phyloP scores from a whole-genome alignment of 1,140 invertebrate genomes.

The Nasonia longicornis region DNA sequence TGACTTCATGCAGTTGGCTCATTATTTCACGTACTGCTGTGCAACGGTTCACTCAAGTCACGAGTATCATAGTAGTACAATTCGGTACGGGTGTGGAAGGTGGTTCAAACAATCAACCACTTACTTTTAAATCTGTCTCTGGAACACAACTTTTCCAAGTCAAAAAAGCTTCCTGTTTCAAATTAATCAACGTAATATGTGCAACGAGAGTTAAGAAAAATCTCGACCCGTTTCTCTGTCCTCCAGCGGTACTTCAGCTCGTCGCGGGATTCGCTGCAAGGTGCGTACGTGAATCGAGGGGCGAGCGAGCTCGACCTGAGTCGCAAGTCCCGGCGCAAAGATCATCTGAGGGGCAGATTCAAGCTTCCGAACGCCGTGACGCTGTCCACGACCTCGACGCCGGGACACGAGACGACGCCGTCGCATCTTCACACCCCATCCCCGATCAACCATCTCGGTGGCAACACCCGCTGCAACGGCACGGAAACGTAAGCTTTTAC shows the following conservation, averaged over 20 bases:
- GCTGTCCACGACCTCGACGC: constrained; percentile 61
- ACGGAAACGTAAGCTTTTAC: constrained; percentile 73
- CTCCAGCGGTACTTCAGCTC: constrained; percentile 75
- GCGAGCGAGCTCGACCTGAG: constrained; percentile 82
- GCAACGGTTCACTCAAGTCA: too few species aligned
- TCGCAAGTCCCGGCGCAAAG: constrained; percentile 75
- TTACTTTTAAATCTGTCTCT: too few species aligned
- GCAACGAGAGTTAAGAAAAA: too few species aligned
- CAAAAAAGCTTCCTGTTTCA: too few species aligned
- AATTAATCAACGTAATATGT: too few species aligned
- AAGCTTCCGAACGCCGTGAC: constrained; percentile 76
- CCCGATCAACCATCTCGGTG: constrained; percentile 76
- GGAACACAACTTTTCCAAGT: too few species aligned
- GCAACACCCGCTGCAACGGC: constrained; percentile 74
- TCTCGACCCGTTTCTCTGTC: background rate
- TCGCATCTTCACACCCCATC: constrained; percentile 73
- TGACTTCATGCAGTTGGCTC: too few species aligned
- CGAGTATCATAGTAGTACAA: too few species aligned
- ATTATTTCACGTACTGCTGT: too few species aligned
- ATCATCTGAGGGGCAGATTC: constrained; percentile 74
- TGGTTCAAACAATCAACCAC: too few species aligned
- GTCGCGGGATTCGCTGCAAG: constrained; percentile 80
- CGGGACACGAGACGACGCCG: constrained; percentile 73
- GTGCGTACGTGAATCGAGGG: constrained; percentile 76
- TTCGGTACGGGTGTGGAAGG: too few species aligned